A percentile compares a stretch with the other conserved stretches of the same genome.
These are phyloP conservation scores for Thaleichthys pacificus DNA, from an alignment of 2,797 vertebrate genomes.

Conservation along the genomic window DNA sequence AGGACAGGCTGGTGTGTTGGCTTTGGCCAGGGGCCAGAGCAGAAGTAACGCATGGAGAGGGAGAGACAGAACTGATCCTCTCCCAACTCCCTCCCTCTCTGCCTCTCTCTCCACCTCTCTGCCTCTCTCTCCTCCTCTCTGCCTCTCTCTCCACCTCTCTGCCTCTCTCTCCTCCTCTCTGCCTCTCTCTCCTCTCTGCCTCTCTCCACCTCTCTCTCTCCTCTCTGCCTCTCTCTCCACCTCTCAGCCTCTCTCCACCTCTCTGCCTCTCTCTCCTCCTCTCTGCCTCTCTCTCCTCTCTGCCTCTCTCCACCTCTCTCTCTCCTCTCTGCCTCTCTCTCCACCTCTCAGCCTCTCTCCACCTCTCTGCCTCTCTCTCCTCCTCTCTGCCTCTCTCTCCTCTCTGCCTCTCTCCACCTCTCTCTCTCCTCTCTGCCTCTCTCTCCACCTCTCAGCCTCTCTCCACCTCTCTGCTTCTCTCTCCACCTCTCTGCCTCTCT, in stretches of 20 bases:
- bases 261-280: too few relatives aligned
- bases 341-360: too few relatives aligned
- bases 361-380: too few relatives aligned
- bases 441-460: too few relatives aligned
- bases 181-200: background rate
- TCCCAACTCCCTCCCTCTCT: constrained; percentile 9
- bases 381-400: too few relatives aligned
- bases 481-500: too few relatives aligned
- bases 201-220: background rate
- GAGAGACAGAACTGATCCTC: constrained; percentile 16
- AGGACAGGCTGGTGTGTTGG: constrained; percentile 42
- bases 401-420: too few relatives aligned
- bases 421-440: too few relatives aligned
- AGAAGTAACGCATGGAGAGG: constrained; percentile 50
- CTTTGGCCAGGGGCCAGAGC: constrained; percentile 40
- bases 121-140: constrained; percentile 20
- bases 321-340: too few relatives aligned
- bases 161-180: background rate
- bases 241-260: too few relatives aligned
- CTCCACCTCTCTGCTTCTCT: too few relatives aligned
- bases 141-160: background rate
- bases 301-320: background rate
- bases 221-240: background rate
- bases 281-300: background rate
- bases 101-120: constrained; percentile 13